These are phyloP conservation scores for Mustela nigripes DNA, from an alignment of 2,113 vertebrate genomes.

Conservation along the genomic window DNA sequence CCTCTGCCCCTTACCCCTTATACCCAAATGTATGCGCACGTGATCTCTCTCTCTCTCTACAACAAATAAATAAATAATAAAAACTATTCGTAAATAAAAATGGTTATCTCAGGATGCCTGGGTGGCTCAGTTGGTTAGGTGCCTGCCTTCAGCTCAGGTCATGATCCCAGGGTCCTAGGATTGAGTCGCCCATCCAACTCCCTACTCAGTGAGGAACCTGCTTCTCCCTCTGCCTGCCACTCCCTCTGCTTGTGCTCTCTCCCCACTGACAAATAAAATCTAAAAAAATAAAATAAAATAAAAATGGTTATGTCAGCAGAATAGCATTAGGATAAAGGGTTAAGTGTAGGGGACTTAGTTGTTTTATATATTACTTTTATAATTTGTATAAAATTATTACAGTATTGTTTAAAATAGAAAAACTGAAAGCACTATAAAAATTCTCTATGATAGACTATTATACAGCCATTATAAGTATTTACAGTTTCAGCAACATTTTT, in stretches of 20 bases:
- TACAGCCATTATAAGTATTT: slow-evolving; percentile 14
- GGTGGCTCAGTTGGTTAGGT: background rate
- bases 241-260: background rate
- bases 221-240: background rate
- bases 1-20: background rate
- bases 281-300: background rate
- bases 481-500: background rate
- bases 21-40: too few relatives aligned
- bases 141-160: background rate
- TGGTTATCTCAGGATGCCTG: background rate
- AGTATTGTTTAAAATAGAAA: background rate
- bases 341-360: background rate
- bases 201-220: background rate
- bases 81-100: too few relatives aligned
- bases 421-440: slow-evolving; percentile 40
- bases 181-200: background rate
- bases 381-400: background rate
- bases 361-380: background rate
- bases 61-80: too few relatives aligned
- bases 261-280: background rate
- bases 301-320: background rate
- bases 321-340: background rate
- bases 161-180: background rate
- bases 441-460: background rate
- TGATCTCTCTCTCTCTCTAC: too few relatives aligned